Conservation (phyloP, 2,113 vertebrate genomes). For the Micromys minutus region DNA sequence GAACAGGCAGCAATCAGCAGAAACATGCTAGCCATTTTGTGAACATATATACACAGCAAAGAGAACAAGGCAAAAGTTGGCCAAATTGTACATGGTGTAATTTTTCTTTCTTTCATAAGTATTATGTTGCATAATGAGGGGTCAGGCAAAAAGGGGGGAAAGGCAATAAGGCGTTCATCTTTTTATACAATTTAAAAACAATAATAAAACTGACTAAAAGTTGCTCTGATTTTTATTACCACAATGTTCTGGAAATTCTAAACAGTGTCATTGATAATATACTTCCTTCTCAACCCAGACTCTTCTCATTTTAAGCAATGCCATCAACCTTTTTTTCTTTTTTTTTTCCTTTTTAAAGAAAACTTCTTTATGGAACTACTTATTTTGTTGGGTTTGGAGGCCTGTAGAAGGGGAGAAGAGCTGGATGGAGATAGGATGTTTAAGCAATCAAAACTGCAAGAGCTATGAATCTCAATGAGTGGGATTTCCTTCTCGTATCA, state of each 20-base stretch:
- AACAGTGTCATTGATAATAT: slow-evolving; percentile 74
- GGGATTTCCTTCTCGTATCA: neutral
- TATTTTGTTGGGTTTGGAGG: slow-evolving; percentile 31
- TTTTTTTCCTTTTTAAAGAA: neutral
- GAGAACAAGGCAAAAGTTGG: neutral
- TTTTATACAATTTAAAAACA: slow-evolving; percentile 64
- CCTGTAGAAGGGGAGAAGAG: neutral
- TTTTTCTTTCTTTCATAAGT: slow-evolving; percentile 13
- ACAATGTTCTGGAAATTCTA: slow-evolving; percentile 54
- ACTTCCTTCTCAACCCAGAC: neutral
- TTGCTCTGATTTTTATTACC: slow-evolving; percentile 70
- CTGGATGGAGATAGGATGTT: neutral
- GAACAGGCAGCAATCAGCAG: neutral
- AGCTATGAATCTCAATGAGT: neutral
- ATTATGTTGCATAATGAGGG: slow-evolving; percentile 3
- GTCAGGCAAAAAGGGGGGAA: neutral
- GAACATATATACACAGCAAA: slow-evolving; percentile 14
- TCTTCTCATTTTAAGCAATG: slow-evolving; percentile 55
- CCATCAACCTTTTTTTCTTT: neutral
- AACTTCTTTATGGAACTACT: neutral
- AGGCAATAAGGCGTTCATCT: slow-evolving; percentile 53
- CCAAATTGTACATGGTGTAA: neutral
- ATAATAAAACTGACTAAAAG: slow-evolving; percentile 73
- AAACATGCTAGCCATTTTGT: slow-evolving; percentile 59
- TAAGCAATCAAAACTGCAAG: slow-evolving; percentile 22